Percentiles rank a stretch among this genome's conserved stretches.
phyloP scores from a whole-genome alignment of 2,113 vertebrate species.

The Nothoprocta pentlandii region DNA sequence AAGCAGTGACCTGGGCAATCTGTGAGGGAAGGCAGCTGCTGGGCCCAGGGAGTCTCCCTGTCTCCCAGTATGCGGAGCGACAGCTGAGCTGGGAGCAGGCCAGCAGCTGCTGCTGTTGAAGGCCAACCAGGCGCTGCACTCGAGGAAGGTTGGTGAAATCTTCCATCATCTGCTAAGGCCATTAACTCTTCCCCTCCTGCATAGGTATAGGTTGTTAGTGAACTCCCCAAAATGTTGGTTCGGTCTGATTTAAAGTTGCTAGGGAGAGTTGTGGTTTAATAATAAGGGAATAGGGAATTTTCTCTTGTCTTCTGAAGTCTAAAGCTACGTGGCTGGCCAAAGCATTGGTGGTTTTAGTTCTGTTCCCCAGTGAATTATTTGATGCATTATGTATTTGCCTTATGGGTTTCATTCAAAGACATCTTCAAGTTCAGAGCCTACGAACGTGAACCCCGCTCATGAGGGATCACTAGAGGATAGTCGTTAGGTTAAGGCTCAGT shows the following conservation, averaged over 20 bases:
- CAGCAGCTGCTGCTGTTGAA: slow-evolving; percentile 54
- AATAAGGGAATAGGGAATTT: not conserved
- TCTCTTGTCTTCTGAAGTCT: not conserved
- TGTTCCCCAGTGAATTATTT: not conserved
- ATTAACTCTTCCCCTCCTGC: slow-evolving; percentile 42
- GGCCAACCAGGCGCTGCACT: not conserved
- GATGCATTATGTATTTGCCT: not conserved
- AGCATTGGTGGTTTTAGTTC: not conserved
- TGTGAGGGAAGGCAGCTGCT: slow-evolving; percentile 54
- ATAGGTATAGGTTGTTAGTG: fast-evolving
- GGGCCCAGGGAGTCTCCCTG: slow-evolving; percentile 15
- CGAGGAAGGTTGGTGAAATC: not conserved
- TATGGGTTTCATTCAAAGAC: not conserved
- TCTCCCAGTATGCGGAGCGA: not conserved
- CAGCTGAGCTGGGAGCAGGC: slow-evolving; percentile 56
- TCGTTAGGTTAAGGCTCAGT: not conserved
- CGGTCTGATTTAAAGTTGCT: not conserved
- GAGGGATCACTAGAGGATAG: not conserved
- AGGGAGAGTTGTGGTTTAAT: not conserved
- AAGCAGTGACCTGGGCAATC: slow-evolving; percentile 24
- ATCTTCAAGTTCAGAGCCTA: not conserved
- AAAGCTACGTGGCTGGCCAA: not conserved
- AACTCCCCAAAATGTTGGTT: not conserved
- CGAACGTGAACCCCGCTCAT: not conserved
- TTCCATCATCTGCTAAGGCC: slow-evolving; percentile 4